Base-by-base conservation (phyloP, 2,797 vertebrate genomes). In the Tauraco hartlaubi region DNA sequence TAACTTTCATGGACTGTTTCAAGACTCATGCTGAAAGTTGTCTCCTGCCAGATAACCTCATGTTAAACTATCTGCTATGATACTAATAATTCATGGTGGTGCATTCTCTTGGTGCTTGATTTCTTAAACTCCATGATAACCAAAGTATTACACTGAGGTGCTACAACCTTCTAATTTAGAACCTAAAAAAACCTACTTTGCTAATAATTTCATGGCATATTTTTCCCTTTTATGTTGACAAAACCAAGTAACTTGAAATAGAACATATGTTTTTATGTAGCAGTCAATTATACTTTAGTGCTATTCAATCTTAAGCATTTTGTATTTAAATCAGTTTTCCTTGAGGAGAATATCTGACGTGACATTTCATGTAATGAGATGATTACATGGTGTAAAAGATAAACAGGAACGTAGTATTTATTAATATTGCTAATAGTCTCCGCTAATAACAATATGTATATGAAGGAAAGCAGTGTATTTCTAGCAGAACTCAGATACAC, bases 101-200 rank as follows among this genome's bases (percentile, higher is more conserved):
- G 13, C 25, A 37, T 86, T 94, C 20, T 87, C 43, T 79, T 61
- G 93, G 90, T 96, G 96, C 95, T 97, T 89, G 48, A 43, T 85
- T 95, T 90, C 85, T 41, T 86, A 68, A 91, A 73, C 29, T 74
- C 21, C 14, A 4, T 39, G n/a, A 21, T 61, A 77, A 96, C 93
- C 96, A 97, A 97, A 97, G 74, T 73, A 80, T 79, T 75, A 92
- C 35, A 46, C 3, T 39, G 52, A 89, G 91, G 95, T 96, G 95
- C 94, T 97, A 91, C 46, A 82, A 58, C 41, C 85, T 94, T 77
- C 41, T 83, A 58, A 90, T 33, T 64, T 63, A 55, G 35, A 83
- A 73, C 31, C 16, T 63, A 46, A 82, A 69, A 35, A 22, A 5
- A 4, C 10, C 16, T 79, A 37, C 41, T 82, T 85, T 92, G 55